Evolutionary conservation across 2,797 vertebrate genomes (phyloP).

Genomic region (Ceryle rudis): DNA sequence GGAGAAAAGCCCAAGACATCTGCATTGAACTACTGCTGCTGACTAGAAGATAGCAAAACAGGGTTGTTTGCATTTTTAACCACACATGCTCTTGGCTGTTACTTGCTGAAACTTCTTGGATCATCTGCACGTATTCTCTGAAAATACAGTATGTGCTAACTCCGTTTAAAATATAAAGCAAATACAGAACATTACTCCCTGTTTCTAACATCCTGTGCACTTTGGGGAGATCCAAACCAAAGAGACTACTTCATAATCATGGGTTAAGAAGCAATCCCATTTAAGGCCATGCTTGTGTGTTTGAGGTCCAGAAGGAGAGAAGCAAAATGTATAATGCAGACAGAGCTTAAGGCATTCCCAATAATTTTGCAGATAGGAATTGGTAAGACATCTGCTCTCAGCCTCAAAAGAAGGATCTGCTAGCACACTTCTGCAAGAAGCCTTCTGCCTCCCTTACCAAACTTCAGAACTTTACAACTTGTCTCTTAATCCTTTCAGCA

Average conservation of each 20-base stretch:
- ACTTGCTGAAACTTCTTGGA: neutral
- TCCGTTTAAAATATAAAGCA: neutral
- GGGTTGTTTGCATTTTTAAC: neutral
- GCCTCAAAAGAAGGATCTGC: neutral
- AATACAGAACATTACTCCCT: fast-evolving
- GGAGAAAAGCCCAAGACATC: neutral
- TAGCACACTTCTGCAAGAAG: neutral
- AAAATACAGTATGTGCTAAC: neutral
- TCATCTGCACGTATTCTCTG: neutral
- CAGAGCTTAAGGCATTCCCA: neutral
- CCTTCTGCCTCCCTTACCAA: neutral
- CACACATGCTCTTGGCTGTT: neutral
- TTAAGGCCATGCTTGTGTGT: neutral
- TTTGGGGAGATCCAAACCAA: neutral
- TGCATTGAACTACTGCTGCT: neutral
- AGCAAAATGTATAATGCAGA: fast-evolving
- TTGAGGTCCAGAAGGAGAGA: neutral
- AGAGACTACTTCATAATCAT: fast-evolving
- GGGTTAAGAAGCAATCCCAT: neutral
- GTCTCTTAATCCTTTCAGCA: neutral
- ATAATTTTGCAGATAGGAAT: neutral
- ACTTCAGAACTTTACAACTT: neutral
- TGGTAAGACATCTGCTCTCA: neutral
- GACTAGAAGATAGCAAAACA: neutral
- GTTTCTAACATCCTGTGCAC: neutral